Evolutionary conservation across 2,113 vertebrate genomes (phyloP).

Genomic region (Eulemur rufifrons): DNA sequence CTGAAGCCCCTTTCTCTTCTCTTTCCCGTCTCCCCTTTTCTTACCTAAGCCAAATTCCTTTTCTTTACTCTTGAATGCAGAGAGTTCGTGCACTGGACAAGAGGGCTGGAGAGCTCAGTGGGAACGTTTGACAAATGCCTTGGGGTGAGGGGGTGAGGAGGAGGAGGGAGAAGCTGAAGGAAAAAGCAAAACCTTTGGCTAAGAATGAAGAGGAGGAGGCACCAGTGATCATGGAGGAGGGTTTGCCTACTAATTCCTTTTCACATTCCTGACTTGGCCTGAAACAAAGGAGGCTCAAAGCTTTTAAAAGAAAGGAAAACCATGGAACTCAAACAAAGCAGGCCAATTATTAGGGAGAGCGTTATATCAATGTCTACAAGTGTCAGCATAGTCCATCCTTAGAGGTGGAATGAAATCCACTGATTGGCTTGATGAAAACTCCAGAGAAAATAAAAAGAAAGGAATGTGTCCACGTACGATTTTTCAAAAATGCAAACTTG

Average conservation of each 20-base stretch:
- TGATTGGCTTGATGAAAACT: neutral
- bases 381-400: neutral
- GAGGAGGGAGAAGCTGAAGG: neutral
- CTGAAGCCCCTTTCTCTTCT: neutral
- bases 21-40: neutral
- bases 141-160: neutral
- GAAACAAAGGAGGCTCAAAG: slow-evolving; percentile 41
- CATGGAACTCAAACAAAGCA: neutral
- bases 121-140: slow-evolving; percentile 37
- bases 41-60: slow-evolving; percentile 13
- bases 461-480: neutral
- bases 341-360: neutral
- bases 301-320: neutral
- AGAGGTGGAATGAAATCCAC: neutral
- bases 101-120: slow-evolving; percentile 8
- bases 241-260: neutral
- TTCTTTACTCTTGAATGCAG: slow-evolving; percentile 53
- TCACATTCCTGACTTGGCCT: neutral
- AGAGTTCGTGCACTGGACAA: neutral
- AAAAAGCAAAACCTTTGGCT: neutral
- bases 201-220: slow-evolving; percentile 35
- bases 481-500: neutral
- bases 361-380: neutral
- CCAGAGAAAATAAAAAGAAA: slow-evolving; percentile 9
- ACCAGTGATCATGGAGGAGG: neutral